Base-by-base conservation (phyloP, 2,888 invertebrate genomes). In the Nebria salina region DNA sequence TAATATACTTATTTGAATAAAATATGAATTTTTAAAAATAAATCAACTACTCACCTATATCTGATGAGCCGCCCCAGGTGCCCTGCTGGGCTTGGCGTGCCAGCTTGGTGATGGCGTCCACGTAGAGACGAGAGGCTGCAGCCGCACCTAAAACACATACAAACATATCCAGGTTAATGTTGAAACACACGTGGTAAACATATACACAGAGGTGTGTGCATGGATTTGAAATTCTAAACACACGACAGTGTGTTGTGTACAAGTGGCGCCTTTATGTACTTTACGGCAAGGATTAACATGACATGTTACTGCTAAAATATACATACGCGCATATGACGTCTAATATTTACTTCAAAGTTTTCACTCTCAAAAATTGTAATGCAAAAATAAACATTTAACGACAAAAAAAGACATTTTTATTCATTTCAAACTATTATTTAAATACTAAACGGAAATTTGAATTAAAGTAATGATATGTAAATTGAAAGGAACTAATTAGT, bases 21-120 rank as follows among this genome's bases (percentile, higher is more conserved):
- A 6, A 43, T 8, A 1, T 8, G 43, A 54, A 54, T 54, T 54
- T 54, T 1, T 1, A 20, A 20, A 20, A 20, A 20, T 20, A 20
- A 20, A 20, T 20, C 20, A 20, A 34, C 5, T 82, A 90, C 92
- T 93, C 91, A 97, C 97, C 97, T 86, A 97, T 96, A 91, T 97
- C 97, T 84, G 95, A 94, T 84, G 96, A 96, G 88, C 96, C 96
- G 84, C 95, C 95, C 94, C 95, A 95, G 68, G 95, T 95, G 85
- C 96, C 96, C 89, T 97, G 96, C 89, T 97, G 96, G 80, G 97
- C 96, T 88, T 97, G 96, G 84, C 95, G 91, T 83, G 96, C 96
- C 87, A 97, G 91, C 89, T 96, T 96, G 85, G 95, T 94, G 87
- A 97, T 93, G 83, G 96, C 95, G 87, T 97, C 97, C 87, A 96